Evolutionary conservation across 2,888 invertebrate species (phyloP), one percentile per base, ranked within the genome.

Genomic region (Spisula solida): DNA sequence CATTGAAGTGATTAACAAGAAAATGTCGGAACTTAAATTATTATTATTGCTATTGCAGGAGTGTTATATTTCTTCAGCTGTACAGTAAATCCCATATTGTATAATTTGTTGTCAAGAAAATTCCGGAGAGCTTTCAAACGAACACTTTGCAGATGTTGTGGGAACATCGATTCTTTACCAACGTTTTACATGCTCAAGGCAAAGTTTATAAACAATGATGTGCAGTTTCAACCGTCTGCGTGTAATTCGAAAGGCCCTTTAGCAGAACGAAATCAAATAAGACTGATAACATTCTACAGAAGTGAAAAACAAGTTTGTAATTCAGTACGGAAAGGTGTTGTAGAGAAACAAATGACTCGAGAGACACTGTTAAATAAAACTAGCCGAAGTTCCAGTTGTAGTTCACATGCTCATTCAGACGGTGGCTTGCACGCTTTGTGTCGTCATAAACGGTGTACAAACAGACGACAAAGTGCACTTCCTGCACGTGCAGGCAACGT

Each of bases 51-150:
- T 66, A 5, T 94, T 95, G 51, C 94, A 95, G 99, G 99, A 0
- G 97, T 99, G 0, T 97, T 99, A 91, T 99, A 99, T 97, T 99
- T 98, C 97, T 97, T 99, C 94, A 99, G 99, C 14, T 98, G 99
- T 12, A 98, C 98, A 94, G 98, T 99, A 95, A 99, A 99, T 97
- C 99, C 99, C 0, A 97, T 99, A 92, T 97, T 99, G 70, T 99
- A 99, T 97, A 98, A 99, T 97, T 98, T 99, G 85, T 98, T 99
- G 98, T 99, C 99, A 18, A 98, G 98, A 96, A 98, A 99, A 96
- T 99, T 99, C 96, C 97, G 99, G 48, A 98, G 98, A 93, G 99
- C 99, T 80, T 99, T 99, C 97, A 98, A 98, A 98, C 98, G 97
- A 85, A 97, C 97, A 12, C 93, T 97, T 78, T 96, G 96, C 83